Percentiles rank a stretch among this genome's conserved stretches.
Conservation (phyloP, 1,140 invertebrate genomes). For the Papilio dardanus region DNA sequence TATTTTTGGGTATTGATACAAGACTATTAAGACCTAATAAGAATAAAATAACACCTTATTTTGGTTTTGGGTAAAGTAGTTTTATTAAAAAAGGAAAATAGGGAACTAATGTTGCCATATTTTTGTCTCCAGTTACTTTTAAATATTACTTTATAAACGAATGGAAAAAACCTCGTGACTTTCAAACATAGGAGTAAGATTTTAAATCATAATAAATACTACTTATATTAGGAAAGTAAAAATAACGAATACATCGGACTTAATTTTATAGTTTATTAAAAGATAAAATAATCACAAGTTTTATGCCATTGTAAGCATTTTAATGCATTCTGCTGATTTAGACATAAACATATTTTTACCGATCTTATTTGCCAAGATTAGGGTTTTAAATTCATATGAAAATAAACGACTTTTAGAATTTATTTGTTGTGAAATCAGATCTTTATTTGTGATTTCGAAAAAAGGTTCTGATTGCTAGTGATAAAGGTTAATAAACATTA, state of each 20-base stretch:
- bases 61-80: background rate
- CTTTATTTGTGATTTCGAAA: background rate
- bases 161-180: background rate
- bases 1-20: background rate
- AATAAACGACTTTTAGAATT: slow-evolving; percentile 33
- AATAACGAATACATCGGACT: background rate
- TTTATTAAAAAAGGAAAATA: background rate
- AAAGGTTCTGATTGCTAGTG: background rate
- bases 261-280: background rate
- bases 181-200: background rate
- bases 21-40: background rate
- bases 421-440: slow-evolving; percentile 15
- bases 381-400: slow-evolving; percentile 40
- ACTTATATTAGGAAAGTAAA: background rate
- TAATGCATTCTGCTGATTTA: background rate
- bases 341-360: slow-evolving; percentile 5
- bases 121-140: background rate
- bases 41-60: background rate
- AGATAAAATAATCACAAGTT: background rate
- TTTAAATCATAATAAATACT: background rate
- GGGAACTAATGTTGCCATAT: background rate
- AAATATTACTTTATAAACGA: background rate
- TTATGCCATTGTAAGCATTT: background rate
- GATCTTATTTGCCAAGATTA: slow-evolving; percentile 29
- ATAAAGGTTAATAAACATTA: background rate